Evolutionary conservation across 2,888 invertebrate species (phyloP).

Genomic region (Callosobruchus maculatus): DNA sequence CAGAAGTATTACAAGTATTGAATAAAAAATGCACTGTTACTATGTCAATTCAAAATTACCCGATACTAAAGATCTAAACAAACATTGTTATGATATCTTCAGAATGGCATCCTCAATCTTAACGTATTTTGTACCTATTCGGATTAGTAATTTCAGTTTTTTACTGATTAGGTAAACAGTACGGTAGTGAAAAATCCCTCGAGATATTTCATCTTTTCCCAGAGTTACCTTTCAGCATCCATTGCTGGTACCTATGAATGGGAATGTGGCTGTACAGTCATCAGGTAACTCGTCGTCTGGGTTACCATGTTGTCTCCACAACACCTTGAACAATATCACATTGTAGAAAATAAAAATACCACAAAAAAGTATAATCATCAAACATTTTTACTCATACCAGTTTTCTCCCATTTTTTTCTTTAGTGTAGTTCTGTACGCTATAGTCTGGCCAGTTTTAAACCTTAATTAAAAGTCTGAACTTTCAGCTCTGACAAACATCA

Average conservation of each 20-base stretch:
- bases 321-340: constrained; percentile 37
- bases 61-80: too few relatives aligned
- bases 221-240: neutral
- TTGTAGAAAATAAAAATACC: constrained; percentile 43
- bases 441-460: too few relatives aligned
- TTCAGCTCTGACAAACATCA: too few relatives aligned
- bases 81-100: neutral
- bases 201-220: neutral
- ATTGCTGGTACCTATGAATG: constrained; percentile 29
- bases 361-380: too few relatives aligned
- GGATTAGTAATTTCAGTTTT: neutral
- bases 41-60: too few relatives aligned
- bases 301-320: constrained; percentile 43
- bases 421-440: too few relatives aligned
- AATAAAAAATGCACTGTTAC: too few relatives aligned
- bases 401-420: too few relatives aligned
- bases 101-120: neutral
- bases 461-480: too few relatives aligned
- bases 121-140: too few relatives aligned
- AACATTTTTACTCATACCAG: too few relatives aligned
- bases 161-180: neutral
- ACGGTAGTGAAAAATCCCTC: neutral
- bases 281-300: constrained; percentile 37
- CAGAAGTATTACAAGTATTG: too few relatives aligned
- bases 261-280: constrained; percentile 41